Percentiles rank a stretch among this genome's conserved stretches.
phyloP scores from a whole-genome alignment of 2,888 invertebrate species.

The Alloplasta piceator region DNA sequence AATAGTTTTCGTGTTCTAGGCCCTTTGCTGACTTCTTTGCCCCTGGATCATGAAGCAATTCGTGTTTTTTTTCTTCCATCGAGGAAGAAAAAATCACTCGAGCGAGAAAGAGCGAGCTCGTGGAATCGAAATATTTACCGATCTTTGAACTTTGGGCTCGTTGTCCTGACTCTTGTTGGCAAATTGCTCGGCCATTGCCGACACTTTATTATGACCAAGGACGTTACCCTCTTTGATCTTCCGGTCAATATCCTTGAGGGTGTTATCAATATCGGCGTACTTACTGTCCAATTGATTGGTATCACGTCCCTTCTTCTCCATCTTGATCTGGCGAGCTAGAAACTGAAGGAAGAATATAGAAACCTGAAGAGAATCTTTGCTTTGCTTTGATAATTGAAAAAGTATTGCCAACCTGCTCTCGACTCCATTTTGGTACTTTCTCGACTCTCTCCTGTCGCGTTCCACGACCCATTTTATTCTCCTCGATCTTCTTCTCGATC shows the following conservation, averaged over 20 bases:
- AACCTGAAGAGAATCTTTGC: conserved; percentile 71
- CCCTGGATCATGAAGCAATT: conserved; percentile 42
- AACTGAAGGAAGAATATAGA: conserved; percentile 84
- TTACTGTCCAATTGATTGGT: conserved; percentile 86
- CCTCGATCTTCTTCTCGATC: conserved; percentile 94
- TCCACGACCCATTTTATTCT: conserved; percentile 89
- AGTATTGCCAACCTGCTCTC: conserved; percentile 87
- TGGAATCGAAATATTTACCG: conserved; percentile 83
- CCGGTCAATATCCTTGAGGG: conserved; percentile 88
- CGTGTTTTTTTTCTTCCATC: conserved; percentile 39
- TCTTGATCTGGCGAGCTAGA: conserved; percentile 88
- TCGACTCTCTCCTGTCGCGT: conserved; percentile 86
- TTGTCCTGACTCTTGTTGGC: conserved; percentile 85
- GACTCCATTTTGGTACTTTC: conserved; percentile 94
- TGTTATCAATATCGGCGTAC: conserved; percentile 90
- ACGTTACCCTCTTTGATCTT: conserved; percentile 91
- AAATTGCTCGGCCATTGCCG: conserved; percentile 93
- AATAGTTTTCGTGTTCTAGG: conserved; percentile 45
- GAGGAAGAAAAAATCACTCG: neutral
- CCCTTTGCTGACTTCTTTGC: conserved; percentile 61
- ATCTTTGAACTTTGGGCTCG: conserved; percentile 85
- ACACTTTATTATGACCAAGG: conserved; percentile 91
- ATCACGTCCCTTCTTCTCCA: conserved; percentile 87
- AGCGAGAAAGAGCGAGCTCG: neutral
- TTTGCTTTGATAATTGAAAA: conserved; percentile 30